A percentile compares a stretch with the other conserved stretches of the same genome.
Evolutionary conservation across 1,140 invertebrate genomes (phyloP).

Genomic region (Drosophila equinoxialis): DNA sequence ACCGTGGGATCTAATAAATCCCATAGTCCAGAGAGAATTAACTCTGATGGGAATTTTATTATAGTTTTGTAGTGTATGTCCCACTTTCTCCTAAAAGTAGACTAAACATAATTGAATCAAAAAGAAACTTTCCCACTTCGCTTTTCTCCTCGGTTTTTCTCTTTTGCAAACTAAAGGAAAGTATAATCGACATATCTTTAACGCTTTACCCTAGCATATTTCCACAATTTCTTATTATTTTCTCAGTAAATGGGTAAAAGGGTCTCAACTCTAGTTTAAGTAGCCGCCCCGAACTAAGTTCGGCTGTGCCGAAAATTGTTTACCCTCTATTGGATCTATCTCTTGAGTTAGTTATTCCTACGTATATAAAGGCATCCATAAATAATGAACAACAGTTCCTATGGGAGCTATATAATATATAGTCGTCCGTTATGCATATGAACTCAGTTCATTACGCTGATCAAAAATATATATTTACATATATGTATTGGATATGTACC

Average conservation of each 20-base stretch:
- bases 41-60: no score
- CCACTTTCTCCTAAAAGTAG: neutral
- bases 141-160: neutral
- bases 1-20: neutral
- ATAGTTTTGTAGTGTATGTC: neutral
- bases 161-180: neutral
- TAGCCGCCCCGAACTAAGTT: no score
- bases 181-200: conserved; percentile 6
- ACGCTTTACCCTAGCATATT: neutral
- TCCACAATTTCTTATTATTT: neutral
- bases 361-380: no score
- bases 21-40: neutral
- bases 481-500: neutral
- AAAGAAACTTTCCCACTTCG: neutral
- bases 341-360: no score
- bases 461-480: neutral
- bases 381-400: no score
- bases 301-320: no score
- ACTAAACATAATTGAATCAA: neutral
- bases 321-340: no score
- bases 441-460: conserved; percentile 6
- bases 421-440: neutral
- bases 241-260: neutral
- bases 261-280: no score
- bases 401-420: no score